These are phyloP conservation scores for Drosophila leonis DNA, from an alignment of 2,888 invertebrate genomes.

Conservation along the genomic window DNA sequence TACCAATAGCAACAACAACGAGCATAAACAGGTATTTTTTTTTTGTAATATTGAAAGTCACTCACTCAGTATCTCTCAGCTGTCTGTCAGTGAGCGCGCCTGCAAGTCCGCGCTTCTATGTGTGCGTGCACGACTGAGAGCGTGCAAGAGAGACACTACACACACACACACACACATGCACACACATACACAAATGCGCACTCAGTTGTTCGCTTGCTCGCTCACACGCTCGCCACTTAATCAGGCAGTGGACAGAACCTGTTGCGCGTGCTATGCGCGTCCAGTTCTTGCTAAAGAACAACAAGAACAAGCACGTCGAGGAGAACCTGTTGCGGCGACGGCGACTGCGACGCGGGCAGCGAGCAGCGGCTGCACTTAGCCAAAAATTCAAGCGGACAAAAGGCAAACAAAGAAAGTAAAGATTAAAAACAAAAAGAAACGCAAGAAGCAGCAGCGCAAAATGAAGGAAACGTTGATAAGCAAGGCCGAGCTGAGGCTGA, in stretches of 20 bases:
- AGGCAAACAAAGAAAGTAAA: constrained; percentile 72
- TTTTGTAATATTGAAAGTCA: constrained; percentile 76
- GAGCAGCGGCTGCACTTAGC: constrained; percentile 55
- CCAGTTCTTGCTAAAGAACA: constrained; percentile 62
- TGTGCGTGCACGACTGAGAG: constrained; percentile 28
- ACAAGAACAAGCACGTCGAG: constrained; percentile 39
- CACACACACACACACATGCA: constrained; percentile 17
- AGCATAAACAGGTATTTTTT: constrained; percentile 69
- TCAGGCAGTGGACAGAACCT: constrained; percentile 71
- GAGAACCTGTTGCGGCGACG: constrained; percentile 76
- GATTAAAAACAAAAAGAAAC: constrained; percentile 68
- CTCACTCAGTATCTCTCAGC: constrained; percentile 63
- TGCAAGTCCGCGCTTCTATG: constrained; percentile 35
- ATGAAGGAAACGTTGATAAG: constrained; percentile 70
- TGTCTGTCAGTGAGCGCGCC: constrained; percentile 60
- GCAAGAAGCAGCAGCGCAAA: constrained; percentile 45
- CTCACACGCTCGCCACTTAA: constrained; percentile 54
- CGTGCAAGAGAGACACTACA: constrained; percentile 29
- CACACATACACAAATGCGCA: constrained; percentile 9
- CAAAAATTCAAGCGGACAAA: constrained; percentile 70
- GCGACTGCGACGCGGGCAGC: constrained; percentile 41
- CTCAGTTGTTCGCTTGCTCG: constrained; percentile 18
- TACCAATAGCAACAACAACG: constrained; percentile 37
- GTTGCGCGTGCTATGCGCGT: constrained; percentile 74
- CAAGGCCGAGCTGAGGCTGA: constrained; percentile 62